These are phyloP conservation scores for Haliclystus octoradiatus DNA, from an alignment of 30 jellyfish, hydroid and myxozoan genomes.

Conservation along the genomic window DNA sequence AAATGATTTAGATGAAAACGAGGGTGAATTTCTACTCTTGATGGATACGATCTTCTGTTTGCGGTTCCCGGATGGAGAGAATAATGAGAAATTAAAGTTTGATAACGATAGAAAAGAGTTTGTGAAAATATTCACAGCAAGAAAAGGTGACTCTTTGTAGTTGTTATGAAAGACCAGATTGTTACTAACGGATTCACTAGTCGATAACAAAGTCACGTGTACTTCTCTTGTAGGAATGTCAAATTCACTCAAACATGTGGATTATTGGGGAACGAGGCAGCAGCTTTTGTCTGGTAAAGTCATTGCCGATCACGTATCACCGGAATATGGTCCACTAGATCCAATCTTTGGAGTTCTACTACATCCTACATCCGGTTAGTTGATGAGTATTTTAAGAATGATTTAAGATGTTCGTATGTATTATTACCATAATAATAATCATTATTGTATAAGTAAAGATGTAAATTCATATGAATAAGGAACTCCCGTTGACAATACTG, in stretches of 20 bases:
- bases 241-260: slow-evolving; percentile 37
- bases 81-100: slow-evolving; percentile 23
- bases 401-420: too few relatives aligned
- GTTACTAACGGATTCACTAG: background rate
- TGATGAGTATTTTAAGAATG: too few relatives aligned
- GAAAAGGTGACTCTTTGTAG: slow-evolving; percentile 19
- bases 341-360: slow-evolving; percentile 78
- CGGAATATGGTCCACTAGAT: slow-evolving; percentile 73
- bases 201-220: background rate
- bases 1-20: slow-evolving; percentile 72
- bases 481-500: too few relatives aligned
- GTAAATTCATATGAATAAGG: too few relatives aligned
- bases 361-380: slow-evolving; percentile 77
- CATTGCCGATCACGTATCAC: slow-evolving; percentile 76
- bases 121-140: slow-evolving; percentile 27
- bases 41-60: slow-evolving; percentile 41
- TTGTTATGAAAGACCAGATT: background rate
- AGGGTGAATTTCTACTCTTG: slow-evolving; percentile 54
- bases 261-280: slow-evolving; percentile 92
- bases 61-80: slow-evolving; percentile 20
- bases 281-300: slow-evolving; percentile 85
- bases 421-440: too few relatives aligned
- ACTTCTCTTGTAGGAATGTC: slow-evolving; percentile 33
- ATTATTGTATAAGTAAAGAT: too few relatives aligned
- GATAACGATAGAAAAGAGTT: slow-evolving; percentile 32